Evolutionary conservation across 2,113 vertebrate species (phyloP), one percentile per base, ranked within the genome.

Genomic region (Erythrocercus mccallii): DNA sequence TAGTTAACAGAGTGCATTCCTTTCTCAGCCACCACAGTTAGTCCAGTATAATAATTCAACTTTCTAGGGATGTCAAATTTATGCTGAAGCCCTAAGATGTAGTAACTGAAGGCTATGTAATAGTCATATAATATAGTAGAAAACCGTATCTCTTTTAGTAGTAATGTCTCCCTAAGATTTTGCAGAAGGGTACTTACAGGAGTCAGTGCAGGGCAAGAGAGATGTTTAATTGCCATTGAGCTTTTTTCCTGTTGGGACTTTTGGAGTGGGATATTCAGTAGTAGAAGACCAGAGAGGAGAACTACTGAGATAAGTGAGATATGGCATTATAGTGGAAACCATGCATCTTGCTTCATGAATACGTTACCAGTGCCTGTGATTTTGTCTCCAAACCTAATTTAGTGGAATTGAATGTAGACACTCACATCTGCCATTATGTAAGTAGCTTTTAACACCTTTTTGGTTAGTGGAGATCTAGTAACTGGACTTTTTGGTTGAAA

Each of bases 121-220:
- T 18, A 74, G 5, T 25, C 6, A n/a, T 2, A 4, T 44, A 37
- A 40, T 10, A 24, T 6, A 20, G 54, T 31, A 83, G 48, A 45
- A 70, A 66, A 45, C 44, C 2, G 6, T 21, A 15, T 69, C 20
- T 27, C n/a, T 82, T 53, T 58, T 69, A 17, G 13, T 70, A 44
- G 11, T 57, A 33, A 38, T 21, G 18, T 51, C 19, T 45, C 60
- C 30, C 1, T 44, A 21, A 61, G 54, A 60, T 24, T 65, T 83
- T 61, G 22, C 60, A 83, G 56, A 76, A 47, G 10, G 28, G 5
- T 68, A 10, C 33, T 60, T 88, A 14, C 0, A 35, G 38, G 42
- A 61, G 10, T 51, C 8, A 30, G 0, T 40, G 6, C 25, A 45
- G 40, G 24, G 8, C 6, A 24, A 13, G 1, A 6, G 10, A 31